Evolutionary conservation across 2,797 vertebrate genomes (phyloP).

Genomic region (Channallabes apus): DNA sequence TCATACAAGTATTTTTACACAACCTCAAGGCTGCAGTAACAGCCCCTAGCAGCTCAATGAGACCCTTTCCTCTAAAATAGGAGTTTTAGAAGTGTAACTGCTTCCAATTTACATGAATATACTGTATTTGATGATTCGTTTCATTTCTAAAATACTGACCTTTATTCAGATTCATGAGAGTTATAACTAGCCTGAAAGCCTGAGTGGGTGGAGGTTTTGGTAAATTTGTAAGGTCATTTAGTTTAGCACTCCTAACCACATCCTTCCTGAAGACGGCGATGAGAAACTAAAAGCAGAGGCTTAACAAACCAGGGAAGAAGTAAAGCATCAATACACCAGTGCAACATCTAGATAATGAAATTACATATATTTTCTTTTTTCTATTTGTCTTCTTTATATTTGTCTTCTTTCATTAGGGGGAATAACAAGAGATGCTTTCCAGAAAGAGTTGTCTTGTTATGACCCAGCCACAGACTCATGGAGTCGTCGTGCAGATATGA

Average conservation of each 20-base stretch:
- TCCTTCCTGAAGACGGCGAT: conserved; percentile 37
- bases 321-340: neutral
- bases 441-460: conserved; percentile 79
- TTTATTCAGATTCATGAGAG: neutral
- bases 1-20: conserved; percentile 2
- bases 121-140: neutral
- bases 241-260: conserved; percentile 29
- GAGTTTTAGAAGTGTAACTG: neutral
- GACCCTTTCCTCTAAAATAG: neutral
- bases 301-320: neutral
- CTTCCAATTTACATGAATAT: neutral
- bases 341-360: neutral
- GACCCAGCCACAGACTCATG: conserved; percentile 68
- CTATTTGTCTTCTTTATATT: neutral
- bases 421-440: conserved; percentile 81
- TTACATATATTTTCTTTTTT: conserved; percentile 13
- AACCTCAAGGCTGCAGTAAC: neutral
- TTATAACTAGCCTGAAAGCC: conserved; percentile 11
- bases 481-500: conserved; percentile 76
- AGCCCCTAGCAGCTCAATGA: conserved; percentile 46
- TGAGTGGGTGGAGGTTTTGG: conserved; percentile 26
- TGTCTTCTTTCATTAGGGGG: conserved; percentile 66
- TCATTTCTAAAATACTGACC: conserved; percentile 3
- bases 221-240: neutral
- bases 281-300: neutral